Evolutionary conservation across 2,888 invertebrate genomes (phyloP).

Genomic region (Pharmacophagus antenor): DNA sequence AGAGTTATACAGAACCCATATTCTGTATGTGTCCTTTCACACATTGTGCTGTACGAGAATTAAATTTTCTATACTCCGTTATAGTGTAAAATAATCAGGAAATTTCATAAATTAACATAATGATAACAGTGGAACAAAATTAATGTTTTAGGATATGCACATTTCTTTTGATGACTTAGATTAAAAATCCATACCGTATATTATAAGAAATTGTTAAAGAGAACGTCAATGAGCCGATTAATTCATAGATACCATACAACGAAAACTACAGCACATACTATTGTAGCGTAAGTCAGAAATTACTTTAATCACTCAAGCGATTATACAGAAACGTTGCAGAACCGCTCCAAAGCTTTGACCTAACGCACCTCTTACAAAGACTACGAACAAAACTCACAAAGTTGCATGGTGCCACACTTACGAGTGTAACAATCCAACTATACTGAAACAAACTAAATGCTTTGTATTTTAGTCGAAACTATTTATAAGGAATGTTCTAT

Average conservation of each 20-base stretch:
- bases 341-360: conserved; percentile 18
- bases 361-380: conserved; percentile 11
- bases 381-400: conserved; percentile 8
- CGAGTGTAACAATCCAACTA: conserved; percentile 7
- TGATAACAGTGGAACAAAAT: too few species aligned
- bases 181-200: too few species aligned
- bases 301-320: conserved; percentile 3
- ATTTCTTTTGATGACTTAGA: too few species aligned
- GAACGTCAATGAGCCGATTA: not conserved
- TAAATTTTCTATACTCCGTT: too few species aligned
- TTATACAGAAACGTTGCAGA: not conserved
- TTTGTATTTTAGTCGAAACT: conserved; percentile 7
- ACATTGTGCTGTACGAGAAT: too few species aligned
- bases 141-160: too few species aligned
- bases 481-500: not conserved
- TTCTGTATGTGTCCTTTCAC: too few species aligned
- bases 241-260: not conserved
- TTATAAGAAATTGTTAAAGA: not conserved
- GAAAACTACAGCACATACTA: not conserved
- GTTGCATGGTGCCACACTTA: conserved; percentile 1
- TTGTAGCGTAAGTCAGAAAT: not conserved
- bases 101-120: too few species aligned
- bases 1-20: too few species aligned
- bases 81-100: too few species aligned
- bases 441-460: conserved; percentile 7